Percentiles rank a stretch among this genome's conserved stretches.
These are phyloP conservation scores for Blastobasis adustella DNA, from an alignment of 2,888 invertebrate species.

Conservation along the genomic window DNA sequence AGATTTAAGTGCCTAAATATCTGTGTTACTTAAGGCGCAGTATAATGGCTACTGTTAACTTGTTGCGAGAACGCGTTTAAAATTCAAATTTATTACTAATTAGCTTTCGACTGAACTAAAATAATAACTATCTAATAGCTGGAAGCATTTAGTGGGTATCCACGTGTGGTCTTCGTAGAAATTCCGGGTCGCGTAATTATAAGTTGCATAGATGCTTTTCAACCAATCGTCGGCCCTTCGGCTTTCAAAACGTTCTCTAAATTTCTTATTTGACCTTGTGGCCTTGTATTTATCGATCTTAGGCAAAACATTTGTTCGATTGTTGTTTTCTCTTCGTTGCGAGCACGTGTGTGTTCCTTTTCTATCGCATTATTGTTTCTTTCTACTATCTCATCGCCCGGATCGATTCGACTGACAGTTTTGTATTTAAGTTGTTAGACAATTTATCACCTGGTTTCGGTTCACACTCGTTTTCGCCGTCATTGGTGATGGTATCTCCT, in stretches of 20 bases:
- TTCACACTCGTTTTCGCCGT: conserved; percentile 9
- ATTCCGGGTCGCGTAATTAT: conserved; percentile 10
- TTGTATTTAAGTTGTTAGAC: conserved; percentile 12
- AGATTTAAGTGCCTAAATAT: not conserved
- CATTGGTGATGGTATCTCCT: conserved; percentile 19
- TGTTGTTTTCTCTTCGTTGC: conserved; percentile 9
- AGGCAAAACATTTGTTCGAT: conserved; percentile 7
- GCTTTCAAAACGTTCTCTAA: conserved; percentile 20
- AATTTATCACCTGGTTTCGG: conserved; percentile 16
- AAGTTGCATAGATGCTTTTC: conserved; percentile 12
- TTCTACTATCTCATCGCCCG: not conserved
- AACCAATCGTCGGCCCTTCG: conserved; percentile 21
- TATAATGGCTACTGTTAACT: too few species aligned
- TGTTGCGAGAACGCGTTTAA: too few species aligned
- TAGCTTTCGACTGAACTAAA: too few species aligned
- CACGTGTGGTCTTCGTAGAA: conserved; percentile 2
- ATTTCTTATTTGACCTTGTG: conserved; percentile 24
- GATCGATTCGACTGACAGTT: not conserved
- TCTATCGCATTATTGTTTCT: not conserved
- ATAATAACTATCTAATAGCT: too few species aligned
- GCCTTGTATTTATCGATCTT: conserved; percentile 22
- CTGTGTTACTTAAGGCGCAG: not conserved
- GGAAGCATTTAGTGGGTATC: not conserved
- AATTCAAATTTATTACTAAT: too few species aligned
- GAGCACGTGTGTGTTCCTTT: not conserved